These are phyloP conservation scores for Hypomesus transpacificus DNA, from an alignment of 2,113 vertebrate genomes.

Conservation along the genomic window DNA sequence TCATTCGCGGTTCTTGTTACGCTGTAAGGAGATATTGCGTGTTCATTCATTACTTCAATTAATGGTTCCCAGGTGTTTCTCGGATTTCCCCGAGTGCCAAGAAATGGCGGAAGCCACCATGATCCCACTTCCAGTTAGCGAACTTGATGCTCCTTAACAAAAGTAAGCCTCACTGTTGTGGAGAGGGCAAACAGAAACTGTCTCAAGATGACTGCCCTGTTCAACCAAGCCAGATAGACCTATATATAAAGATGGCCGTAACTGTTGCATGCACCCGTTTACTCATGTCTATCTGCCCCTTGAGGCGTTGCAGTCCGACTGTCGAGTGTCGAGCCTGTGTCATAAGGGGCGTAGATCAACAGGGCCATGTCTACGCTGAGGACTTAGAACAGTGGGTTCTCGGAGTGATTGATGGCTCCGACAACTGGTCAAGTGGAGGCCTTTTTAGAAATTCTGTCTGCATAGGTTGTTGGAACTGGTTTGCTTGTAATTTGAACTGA, in stretches of 20 bases:
- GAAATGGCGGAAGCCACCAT: no score
- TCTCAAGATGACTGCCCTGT: constrained; percentile 54
- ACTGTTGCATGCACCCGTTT: background rate
- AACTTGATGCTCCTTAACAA: no score
- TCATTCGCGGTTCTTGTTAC: background rate
- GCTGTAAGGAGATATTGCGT: background rate
- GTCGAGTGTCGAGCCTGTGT: constrained; percentile 57
- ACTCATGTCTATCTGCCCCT: constrained; percentile 19
- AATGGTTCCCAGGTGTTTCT: no score
- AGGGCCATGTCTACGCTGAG: constrained; percentile 68
- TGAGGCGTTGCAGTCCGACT: constrained; percentile 39
- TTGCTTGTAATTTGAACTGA: no score
- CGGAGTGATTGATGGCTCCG: constrained; percentile 37
- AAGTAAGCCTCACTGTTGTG: constrained; percentile 39
- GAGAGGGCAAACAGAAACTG: constrained; percentile 59
- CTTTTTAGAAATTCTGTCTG: background rate
- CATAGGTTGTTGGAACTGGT: no score
- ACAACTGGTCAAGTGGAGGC: constrained; percentile 3
- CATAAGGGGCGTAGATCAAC: constrained; percentile 63
- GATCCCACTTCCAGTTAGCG: no score
- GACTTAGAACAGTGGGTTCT: constrained; percentile 48
- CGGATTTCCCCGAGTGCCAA: background rate
- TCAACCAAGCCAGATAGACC: constrained; percentile 54
- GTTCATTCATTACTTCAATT: background rate
- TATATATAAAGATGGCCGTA: background rate